phyloP scores from a whole-genome alignment of 2,888 invertebrate genomes.

The Ormyrus nitidulus region DNA sequence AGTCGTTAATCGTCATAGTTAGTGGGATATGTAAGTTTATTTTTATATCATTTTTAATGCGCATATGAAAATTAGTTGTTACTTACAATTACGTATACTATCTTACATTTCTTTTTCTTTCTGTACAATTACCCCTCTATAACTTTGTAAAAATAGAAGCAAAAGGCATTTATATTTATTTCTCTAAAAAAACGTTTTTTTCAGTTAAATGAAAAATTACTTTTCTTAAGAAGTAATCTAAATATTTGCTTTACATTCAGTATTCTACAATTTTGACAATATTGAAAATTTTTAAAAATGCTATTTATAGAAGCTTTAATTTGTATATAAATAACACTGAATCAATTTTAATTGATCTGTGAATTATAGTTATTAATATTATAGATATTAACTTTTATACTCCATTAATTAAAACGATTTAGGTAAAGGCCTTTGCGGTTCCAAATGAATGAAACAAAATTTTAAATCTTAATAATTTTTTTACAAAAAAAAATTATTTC shows the following conservation, averaged over 20 bases:
- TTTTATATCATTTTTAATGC: neutral
- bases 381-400: slow-evolving; percentile 4
- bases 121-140: slow-evolving; percentile 4
- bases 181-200: neutral
- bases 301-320: neutral
- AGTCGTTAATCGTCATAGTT: neutral
- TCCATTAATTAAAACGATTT: neutral
- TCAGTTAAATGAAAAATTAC: neutral
- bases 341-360: neutral
- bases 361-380: too few species aligned
- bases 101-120: neutral
- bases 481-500: too few species aligned
- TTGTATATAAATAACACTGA: neutral
- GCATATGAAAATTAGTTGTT: neutral
- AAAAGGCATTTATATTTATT: neutral
- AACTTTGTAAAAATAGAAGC: slow-evolving; percentile 7
- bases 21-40: neutral
- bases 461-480: too few species aligned
- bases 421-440: slow-evolving; percentile 26
- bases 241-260: neutral
- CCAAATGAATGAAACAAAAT: neutral
- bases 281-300: slow-evolving; percentile 12
- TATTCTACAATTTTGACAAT: neutral
- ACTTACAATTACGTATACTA: neutral
- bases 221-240: neutral